Base-by-base conservation (phyloP, 2,113 vertebrate species). In the Rhinoptilus africanus region DNA sequence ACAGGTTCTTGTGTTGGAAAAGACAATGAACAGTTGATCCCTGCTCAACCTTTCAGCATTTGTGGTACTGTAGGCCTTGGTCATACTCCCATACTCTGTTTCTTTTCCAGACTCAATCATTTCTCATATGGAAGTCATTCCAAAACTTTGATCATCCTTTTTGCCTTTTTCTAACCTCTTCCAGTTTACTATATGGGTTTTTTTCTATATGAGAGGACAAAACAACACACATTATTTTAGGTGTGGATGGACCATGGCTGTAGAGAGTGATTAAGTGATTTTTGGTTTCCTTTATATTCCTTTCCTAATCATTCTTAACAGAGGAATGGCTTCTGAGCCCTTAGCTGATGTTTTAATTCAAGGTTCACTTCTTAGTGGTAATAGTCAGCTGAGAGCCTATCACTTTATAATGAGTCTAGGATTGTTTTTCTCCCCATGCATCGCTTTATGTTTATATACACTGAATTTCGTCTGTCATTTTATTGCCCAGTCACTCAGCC, bases 381-480 rank as follows among this genome's bases (percentile, higher is more conserved):
- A 89, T 5, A 90, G 56, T 21, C 85, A 92, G 66, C 77, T 89
- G 48, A 76, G 56, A 94, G 35, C 51, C 77, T 69, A 89, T 82
- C 84, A 62, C 75, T 79, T 88, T n/a, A 28, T 53, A 82, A 87
- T 64, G 48, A 91, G 78, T 51, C 87, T 64, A 62, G 56, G 66
- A 60, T 6, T 87, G 62, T 2, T 96, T 94, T 81, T 63, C 64
- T 80, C 87, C 60, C 63, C 35, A 27, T 47, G 69, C 69, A 72
- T 78, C 39, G 7, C 84, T 97, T 88, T 89, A 68, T 91, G 91
- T 94, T 96, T 97, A 96, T 76, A 89, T 67, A 86, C 64, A 63
- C 48, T 28, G 69, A 94, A 93, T 94, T 95, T 96, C 84, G 85
- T 85, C 89, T 96, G 95, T 94, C 95, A 94, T 87, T 95, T 96